Conservation (phyloP, 2,797 vertebrate genomes). For the Rhinophrynus dorsalis region DNA sequence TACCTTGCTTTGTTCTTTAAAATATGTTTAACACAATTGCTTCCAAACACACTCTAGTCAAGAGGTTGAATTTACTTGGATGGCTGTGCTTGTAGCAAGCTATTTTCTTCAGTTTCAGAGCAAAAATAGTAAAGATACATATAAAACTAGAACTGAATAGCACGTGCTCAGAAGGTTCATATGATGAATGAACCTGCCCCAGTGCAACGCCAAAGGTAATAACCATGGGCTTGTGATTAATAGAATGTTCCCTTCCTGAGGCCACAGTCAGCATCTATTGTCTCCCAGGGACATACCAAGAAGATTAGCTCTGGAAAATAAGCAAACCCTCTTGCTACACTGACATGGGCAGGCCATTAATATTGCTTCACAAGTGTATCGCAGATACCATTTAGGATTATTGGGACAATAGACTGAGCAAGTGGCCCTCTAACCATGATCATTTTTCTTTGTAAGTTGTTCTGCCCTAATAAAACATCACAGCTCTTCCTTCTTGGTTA, state of each 20-base stretch:
- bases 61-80: neutral
- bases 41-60: no score
- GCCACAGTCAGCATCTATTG: conserved; percentile 9
- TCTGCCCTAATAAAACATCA: conserved; percentile 41
- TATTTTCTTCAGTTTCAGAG: neutral
- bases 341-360: conserved; percentile 41
- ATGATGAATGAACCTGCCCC: conserved; percentile 1
- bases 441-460: conserved; percentile 37
- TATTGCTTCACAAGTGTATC: conserved; percentile 47
- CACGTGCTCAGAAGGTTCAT: neutral
- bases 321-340: conserved; percentile 33
- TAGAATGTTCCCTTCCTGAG: conserved; percentile 39
- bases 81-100: neutral
- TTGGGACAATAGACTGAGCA: conserved; percentile 28
- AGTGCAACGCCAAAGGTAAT: conserved; percentile 21
- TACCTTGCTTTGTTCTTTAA: no score
- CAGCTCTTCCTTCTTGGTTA: conserved; percentile 29
- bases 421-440: conserved; percentile 20
- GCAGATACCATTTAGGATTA: conserved; percentile 35
- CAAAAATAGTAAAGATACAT: neutral
- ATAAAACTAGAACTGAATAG: neutral
- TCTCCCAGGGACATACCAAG: conserved; percentile 45
- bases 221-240: conserved; percentile 47
- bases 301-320: conserved; percentile 46
- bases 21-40: no score